phyloP scores from a whole-genome alignment of 35 echinoderm and acorn worm species.

The Anneissia japonica region DNA sequence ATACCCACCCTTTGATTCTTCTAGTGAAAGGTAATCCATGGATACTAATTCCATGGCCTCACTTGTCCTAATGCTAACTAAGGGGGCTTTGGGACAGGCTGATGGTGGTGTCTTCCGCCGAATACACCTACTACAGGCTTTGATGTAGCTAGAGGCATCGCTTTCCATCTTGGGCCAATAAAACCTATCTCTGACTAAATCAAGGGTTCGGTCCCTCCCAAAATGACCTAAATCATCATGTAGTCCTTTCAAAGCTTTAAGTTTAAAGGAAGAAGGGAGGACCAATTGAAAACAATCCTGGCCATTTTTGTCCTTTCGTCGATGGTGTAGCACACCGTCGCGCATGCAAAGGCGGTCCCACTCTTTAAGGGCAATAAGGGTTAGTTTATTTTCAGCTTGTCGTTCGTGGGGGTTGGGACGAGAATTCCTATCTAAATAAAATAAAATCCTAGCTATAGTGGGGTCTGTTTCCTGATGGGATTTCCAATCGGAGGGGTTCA shows the following conservation, averaged over 20 bases:
- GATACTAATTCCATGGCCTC: neutral
- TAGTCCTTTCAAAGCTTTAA: neutral
- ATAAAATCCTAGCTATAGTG: neutral
- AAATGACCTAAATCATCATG: conserved; percentile 34
- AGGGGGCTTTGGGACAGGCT: neutral
- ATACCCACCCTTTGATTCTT: neutral
- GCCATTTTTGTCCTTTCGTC: neutral
- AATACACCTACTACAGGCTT: conserved; percentile 26
- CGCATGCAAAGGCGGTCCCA: neutral
- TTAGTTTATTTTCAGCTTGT: neutral
- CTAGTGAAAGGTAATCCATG: neutral
- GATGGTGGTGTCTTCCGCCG: conserved; percentile 1
- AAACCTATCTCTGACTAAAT: conserved; percentile 19
- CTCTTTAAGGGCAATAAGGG: conserved; percentile 1
- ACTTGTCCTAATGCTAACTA: conserved; percentile 21
- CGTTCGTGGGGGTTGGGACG: neutral
- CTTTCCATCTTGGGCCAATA: conserved; percentile 23
- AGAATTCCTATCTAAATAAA: neutral
- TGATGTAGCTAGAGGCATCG: conserved; percentile 5
- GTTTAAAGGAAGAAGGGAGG: neutral
- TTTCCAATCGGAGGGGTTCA: neutral
- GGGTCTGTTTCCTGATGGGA: neutral
- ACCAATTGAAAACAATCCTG: neutral
- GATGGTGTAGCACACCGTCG: conserved; percentile 23
- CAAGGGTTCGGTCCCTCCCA: conserved; percentile 27